Evolutionary conservation across 2,888 invertebrate species (phyloP).

Genomic region (Tenthredo amoena): DNA sequence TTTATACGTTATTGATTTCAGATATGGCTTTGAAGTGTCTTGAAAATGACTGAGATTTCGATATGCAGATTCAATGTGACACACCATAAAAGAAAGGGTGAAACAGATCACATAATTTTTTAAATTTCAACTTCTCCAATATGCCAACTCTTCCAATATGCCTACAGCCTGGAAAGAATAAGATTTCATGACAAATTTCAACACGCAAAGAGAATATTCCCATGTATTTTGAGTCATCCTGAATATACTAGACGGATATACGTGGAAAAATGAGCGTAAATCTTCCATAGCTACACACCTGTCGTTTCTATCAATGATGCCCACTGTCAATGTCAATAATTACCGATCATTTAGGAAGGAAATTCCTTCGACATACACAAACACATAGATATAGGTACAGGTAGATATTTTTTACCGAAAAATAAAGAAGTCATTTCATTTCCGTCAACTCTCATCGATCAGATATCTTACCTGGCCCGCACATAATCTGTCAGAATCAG

Average conservation of each 20-base stretch:
- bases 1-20: background rate
- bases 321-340: background rate
- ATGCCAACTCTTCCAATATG: too few species aligned
- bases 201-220: background rate
- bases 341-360: background rate
- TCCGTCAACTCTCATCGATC: background rate
- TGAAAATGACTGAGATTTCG: background rate
- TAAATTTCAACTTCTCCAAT: background rate
- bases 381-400: background rate
- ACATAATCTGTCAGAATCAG: background rate
- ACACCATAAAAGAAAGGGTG: background rate
- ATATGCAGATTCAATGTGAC: background rate
- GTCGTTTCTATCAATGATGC: background rate
- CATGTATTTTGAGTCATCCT: background rate
- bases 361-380: background rate
- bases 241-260: background rate
- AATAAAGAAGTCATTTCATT: conserved; percentile 15
- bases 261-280: background rate
- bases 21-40: conserved; percentile 5
- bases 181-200: background rate
- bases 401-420: background rate
- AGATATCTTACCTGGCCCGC: conserved; percentile 26
- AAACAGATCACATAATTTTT: background rate
- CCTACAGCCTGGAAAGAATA: background rate
- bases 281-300: background rate